Evolutionary conservation across 2,888 invertebrate genomes (phyloP), one percentile per base, ranked within the genome.

Genomic region (Drosophila aldrichi): DNA sequence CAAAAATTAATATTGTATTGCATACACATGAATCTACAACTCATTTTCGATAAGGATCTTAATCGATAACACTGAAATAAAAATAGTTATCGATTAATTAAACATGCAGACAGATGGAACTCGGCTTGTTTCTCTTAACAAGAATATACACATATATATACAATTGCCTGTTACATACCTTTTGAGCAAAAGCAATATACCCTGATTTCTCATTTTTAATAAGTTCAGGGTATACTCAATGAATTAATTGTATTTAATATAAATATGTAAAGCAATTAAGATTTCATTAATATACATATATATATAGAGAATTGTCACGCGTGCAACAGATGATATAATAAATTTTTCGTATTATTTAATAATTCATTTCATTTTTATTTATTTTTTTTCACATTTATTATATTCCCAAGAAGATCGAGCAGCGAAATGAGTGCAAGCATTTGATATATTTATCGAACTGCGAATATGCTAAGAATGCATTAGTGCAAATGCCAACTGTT

Each of bases 311-410:
- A 41, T 25, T 29, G 29, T 16, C 54, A 44, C 29, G 61, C 56
- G 36, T 20, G 55, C 14, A 40, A 5, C n/a, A 14, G n/a, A 40
- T 59, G 49, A 59, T 59, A 59, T 59, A 64, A 59, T 60, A 29
- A 6, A n/a, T 16, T 2, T n/a, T 22, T 38, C 41, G 2, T 8
- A 16, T 8, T n/a, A 38, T 38, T 38, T n/a, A 38, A 8, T 38
- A 38, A 18, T 52, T 49, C 44, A n/a, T 22, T 16, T 16, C 3
- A n/a, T n/a, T 25, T 22, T 20, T 36, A 43, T 16, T 46, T 18
- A 38, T 40, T 16, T 51, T 56, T 44, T n/a, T 34, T 54, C 65
- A 49, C 34, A 57, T 46, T 36, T 25, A 12, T 46, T 54, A 36
- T 36, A 14, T 56, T 2, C 36, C 22, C 54, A 6, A 25, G n/a